These are phyloP conservation scores for Hexactinellida sp. DNA, from an alignment of 37 sponge, comb jelly and placozoan species.

Conservation along the genomic window DNA sequence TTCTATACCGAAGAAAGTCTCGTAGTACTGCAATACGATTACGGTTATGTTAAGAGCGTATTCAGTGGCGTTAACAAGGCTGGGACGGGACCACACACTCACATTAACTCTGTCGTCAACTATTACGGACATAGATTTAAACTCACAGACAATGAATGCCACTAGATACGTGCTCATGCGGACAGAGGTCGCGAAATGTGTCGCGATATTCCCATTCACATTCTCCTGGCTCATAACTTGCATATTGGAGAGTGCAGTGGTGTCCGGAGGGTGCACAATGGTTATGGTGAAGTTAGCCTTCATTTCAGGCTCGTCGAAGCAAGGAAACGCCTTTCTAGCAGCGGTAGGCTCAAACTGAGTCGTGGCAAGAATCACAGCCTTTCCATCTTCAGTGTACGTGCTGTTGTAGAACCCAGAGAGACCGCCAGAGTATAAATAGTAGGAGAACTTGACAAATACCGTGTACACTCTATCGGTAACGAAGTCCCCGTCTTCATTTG, in stretches of 20 bases:
- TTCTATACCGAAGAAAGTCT: constrained; percentile 46
- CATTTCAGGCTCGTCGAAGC: constrained; percentile 89
- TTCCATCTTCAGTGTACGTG: constrained; percentile 33
- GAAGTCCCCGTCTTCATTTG: not conserved
- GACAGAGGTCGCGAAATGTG: constrained; percentile 49
- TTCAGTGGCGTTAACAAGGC: constrained; percentile 28
- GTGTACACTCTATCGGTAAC: not conserved
- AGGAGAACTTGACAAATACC: constrained; percentile 36
- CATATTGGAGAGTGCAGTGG: constrained; percentile 69
- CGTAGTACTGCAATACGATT: constrained; percentile 51
- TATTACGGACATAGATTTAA: constrained; percentile 10
- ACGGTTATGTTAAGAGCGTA: constrained; percentile 53
- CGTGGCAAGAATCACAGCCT: constrained; percentile 41
- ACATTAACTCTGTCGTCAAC: not conserved
- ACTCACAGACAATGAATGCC: constrained; percentile 87
- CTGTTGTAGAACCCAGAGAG: constrained; percentile 73
- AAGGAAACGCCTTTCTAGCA: constrained; percentile 91
- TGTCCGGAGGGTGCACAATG: constrained; percentile 33
- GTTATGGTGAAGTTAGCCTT: constrained; percentile 80
- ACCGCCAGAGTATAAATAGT: constrained; percentile 30
- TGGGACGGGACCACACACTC: constrained; percentile 67
- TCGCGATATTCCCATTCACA: constrained; percentile 2
- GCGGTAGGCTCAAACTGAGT: constrained; percentile 93
- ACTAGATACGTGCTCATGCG: constrained; percentile 94
- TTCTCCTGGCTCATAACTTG: not conserved